Evolutionary conservation across 1,140 invertebrate genomes (phyloP).

Genomic region (Brachystomella parvula): DNA sequence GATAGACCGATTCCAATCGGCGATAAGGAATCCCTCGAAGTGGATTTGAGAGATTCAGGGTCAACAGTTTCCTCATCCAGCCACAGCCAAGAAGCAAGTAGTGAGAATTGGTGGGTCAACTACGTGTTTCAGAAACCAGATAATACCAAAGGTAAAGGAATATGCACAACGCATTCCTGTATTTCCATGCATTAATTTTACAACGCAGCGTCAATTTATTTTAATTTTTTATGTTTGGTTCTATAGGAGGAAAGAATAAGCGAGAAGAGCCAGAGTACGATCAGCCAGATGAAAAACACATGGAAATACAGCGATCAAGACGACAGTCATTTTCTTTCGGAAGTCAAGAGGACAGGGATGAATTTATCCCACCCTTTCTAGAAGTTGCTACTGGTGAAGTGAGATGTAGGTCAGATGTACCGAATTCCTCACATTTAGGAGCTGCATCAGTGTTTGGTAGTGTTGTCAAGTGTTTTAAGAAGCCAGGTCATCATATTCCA

Average conservation of each 20-base stretch:
- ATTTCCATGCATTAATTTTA: not conserved
- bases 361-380: conserved; percentile 27
- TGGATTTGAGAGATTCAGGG: not conserved
- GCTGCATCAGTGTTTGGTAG: conserved; percentile 50
- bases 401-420: too few species aligned
- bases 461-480: conserved; percentile 52
- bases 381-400: not conserved
- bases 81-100: not conserved
- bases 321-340: not conserved
- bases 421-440: too few species aligned
- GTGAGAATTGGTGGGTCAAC: conserved; percentile 34
- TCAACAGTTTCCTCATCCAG: not conserved
- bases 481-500: conserved; percentile 60
- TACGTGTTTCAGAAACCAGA: conserved; percentile 32
- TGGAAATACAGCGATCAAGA: not conserved
- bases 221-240: too few species aligned
- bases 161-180: not conserved
- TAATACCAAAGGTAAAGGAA: not conserved
- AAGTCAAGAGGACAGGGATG: not conserved
- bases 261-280: too few species aligned
- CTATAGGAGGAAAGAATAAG: too few species aligned
- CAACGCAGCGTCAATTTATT: too few species aligned
- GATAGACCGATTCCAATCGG: not conserved
- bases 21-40: not conserved
- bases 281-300: not conserved